Conservation (phyloP, 2,797 vertebrate species). For the Monodelphis domestica region DNA sequence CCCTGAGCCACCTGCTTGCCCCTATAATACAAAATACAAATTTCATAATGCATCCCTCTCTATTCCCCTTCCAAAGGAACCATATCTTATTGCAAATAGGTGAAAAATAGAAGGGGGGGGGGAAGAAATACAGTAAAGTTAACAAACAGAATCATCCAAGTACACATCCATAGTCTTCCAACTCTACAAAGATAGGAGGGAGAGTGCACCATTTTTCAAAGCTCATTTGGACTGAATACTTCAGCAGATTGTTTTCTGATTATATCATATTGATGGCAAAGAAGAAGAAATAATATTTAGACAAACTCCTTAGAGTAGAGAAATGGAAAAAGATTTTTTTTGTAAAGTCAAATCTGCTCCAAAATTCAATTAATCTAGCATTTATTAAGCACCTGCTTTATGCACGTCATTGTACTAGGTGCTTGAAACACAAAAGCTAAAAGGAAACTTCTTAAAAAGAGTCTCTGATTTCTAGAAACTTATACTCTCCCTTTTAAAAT, state of each 20-base stretch:
- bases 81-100: neutral
- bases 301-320: neutral
- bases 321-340: neutral
- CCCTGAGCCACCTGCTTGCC: too few relatives aligned
- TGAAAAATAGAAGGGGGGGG: neutral
- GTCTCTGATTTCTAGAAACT: neutral
- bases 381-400: neutral
- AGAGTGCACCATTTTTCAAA: neutral
- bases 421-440: neutral
- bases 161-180: neutral
- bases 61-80: neutral
- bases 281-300: neutral
- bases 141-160: neutral
- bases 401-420: neutral
- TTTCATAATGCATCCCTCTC: neutral
- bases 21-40: too few relatives aligned
- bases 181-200: neutral
- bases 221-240: neutral
- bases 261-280: neutral
- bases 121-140: neutral
- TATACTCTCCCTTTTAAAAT: neutral
- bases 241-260: neutral
- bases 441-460: neutral
- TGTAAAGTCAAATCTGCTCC: neutral
- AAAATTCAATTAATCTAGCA: neutral